Evolutionary conservation across 2,113 vertebrate species (phyloP).

Genomic region (Agapornis roseicollis): DNA sequence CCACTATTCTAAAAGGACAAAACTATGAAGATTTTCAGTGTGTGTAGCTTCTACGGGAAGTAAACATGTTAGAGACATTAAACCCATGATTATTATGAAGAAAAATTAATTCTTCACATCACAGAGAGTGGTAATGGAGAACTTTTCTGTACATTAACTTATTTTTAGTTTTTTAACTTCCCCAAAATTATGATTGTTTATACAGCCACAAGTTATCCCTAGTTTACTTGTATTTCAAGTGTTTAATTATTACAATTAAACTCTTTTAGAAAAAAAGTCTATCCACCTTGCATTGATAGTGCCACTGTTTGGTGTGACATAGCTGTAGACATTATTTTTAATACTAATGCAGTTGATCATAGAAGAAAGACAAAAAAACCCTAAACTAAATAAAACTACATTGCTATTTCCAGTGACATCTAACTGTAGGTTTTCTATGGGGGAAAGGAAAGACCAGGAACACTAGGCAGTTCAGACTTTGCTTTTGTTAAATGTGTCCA

Average conservation of each 20-base stretch:
- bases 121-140: neutral
- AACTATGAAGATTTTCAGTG: neutral
- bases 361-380: neutral
- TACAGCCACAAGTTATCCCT: neutral
- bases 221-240: neutral
- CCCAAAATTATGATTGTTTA: neutral
- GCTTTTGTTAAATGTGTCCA: neutral
- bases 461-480: neutral
- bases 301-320: neutral
- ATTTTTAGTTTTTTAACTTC: neutral
- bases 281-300: neutral
- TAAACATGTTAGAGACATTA: neutral
- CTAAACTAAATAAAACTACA: neutral
- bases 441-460: neutral
- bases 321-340: neutral
- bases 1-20: neutral
- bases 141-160: neutral
- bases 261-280: neutral
- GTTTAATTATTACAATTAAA: neutral
- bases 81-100: neutral
- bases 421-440: neutral
- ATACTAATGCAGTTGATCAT: neutral
- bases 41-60: neutral
- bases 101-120: neutral
- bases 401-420: neutral